Percentiles rank a stretch among this genome's conserved stretches.
These are phyloP conservation scores for Orycteropus afer DNA, from an alignment of 2,113 vertebrate species.

Conservation along the genomic window DNA sequence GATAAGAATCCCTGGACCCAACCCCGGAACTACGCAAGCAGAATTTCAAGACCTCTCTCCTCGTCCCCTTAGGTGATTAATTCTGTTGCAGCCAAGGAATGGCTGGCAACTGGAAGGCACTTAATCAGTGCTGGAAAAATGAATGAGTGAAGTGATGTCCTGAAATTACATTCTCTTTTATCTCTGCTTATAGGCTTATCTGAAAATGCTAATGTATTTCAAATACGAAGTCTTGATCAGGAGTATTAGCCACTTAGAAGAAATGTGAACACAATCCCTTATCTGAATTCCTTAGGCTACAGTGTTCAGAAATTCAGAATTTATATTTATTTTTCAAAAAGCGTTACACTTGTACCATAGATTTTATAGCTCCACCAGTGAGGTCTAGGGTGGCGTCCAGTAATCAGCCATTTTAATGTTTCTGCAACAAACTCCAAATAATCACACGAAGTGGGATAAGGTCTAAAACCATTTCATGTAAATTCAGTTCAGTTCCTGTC, in stretches of 20 bases:
- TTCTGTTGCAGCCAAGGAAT: neutral
- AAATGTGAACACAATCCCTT: neutral
- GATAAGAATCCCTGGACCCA: neutral
- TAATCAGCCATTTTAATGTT: neutral
- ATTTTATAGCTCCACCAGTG: neutral
- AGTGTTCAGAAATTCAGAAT: neutral
- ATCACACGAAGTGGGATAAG: neutral
- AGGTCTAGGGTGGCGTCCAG: neutral
- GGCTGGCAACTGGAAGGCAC: neutral
- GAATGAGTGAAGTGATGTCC: neutral
- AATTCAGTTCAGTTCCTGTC: neutral
- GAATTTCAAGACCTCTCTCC: neutral
- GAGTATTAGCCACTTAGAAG: neutral
- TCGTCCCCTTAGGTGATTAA: neutral
- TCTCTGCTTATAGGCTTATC: neutral
- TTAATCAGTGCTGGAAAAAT: neutral
- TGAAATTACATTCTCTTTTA: neutral
- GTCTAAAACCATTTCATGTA: neutral
- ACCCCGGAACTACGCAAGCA: neutral
- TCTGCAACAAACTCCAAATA: neutral
- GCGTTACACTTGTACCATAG: neutral
- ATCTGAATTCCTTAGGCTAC: neutral
- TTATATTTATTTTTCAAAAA: neutral
- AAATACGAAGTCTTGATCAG: neutral
- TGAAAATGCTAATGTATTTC: constrained; percentile 21